Base-by-base conservation (phyloP, 2,888 invertebrate species). In the Drosophila nr. perissopoda region DNA sequence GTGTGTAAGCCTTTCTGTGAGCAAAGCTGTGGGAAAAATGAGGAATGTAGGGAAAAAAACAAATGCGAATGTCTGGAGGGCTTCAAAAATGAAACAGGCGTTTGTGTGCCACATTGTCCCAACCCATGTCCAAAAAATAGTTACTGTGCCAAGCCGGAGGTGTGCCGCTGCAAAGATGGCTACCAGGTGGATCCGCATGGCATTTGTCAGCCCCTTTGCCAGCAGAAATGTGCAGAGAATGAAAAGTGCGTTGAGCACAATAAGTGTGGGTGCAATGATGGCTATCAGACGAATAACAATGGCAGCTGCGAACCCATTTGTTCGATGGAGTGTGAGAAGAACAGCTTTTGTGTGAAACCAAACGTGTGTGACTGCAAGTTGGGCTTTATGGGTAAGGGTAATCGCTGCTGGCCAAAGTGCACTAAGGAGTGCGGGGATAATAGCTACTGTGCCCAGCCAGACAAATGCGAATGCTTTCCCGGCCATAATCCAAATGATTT, bases 321-420 rank as follows among this genome's bases (percentile, higher is more conserved):
- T 42, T 2, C 4, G 4, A 13, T 2, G 4, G 21, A 53, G 16
- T 77, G 77, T 18, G 66, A 57, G 8, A 10, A 16, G 4, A 31
- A 68, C 45, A 78, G 80, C 29, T 18, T 45, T 21, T 78, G 78
- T 16, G 10, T 18, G 1, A 25, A 34, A 27, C 67, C 71, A 2
- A 68, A 72, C 1, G 10, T 4, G 10, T 78, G 80, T 33, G 33
- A 16, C 1, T 78, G 78, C 31, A 58, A 18, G 3, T 4, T 18
- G 2, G 81, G 73, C 6, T 73, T 66, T n/a, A 0, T 0, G 11
- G 60, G 68, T 11, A n/a, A 31, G 25, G 38, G 59, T 2, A 38
- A 36, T 40, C 6, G n/a, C 29, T 75, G 84, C 54, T 2, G 2
- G 16, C 81, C 85, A 21, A n/a, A 49, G 0, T 84, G 84, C 57